A percentile compares a stretch with the other conserved stretches of the same genome.
phyloP scores from a whole-genome alignment of 2,888 invertebrate genomes.

The Dynastes grantii region DNA sequence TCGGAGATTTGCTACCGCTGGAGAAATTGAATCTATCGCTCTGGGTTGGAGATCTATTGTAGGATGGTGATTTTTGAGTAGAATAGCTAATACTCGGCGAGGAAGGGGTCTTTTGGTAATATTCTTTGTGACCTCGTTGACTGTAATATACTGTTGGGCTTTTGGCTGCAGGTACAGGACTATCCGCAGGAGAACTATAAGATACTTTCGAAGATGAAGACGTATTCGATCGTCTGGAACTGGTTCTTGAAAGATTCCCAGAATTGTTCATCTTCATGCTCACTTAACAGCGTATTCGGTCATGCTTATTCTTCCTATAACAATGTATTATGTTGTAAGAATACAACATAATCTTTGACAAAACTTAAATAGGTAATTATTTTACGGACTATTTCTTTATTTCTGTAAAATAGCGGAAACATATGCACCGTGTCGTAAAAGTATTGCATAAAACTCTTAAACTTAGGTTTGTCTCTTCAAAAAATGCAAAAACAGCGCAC shows the following conservation, averaged over 20 bases:
- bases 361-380: no score
- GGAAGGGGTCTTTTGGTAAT: conserved; percentile 45
- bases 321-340: not conserved
- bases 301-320: conserved; percentile 2
- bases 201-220: conserved; percentile 63
- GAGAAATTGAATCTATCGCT: conserved; percentile 50
- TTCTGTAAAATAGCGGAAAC: no score
- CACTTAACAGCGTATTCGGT: conserved; percentile 9
- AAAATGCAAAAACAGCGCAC: no score
- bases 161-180: conserved; percentile 59
- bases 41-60: conserved; percentile 57
- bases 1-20: conserved; percentile 60
- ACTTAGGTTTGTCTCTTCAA: no score
- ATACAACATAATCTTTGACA: no score
- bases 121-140: conserved; percentile 38
- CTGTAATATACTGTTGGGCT: conserved; percentile 64
- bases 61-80: conserved; percentile 61
- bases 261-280: conserved; percentile 51
- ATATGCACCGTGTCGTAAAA: no score
- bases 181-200: conserved; percentile 64
- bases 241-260: conserved; percentile 64
- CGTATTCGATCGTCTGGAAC: conserved; percentile 59
- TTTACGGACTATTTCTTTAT: no score
- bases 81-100: conserved; percentile 54
- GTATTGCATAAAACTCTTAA: no score